These are phyloP conservation scores for Myocastor coypus DNA, from an alignment of 2,113 vertebrate genomes.

Conservation along the genomic window DNA sequence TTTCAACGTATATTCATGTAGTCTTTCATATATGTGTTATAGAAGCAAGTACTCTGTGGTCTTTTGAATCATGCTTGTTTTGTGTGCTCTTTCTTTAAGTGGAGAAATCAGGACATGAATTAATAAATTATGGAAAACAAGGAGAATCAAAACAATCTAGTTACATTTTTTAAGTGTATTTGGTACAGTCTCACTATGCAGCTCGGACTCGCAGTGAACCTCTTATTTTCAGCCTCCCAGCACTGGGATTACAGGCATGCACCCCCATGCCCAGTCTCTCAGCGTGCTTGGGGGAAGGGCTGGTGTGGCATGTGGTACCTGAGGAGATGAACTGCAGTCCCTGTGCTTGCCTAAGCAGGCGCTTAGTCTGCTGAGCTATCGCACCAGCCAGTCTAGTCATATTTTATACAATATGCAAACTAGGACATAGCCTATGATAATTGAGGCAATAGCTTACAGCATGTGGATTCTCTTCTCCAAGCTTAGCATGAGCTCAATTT, in stretches of 20 bases:
- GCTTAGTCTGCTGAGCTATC: too few species aligned
- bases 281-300: too few species aligned
- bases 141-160: not conserved
- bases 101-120: not conserved
- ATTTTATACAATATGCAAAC: not conserved
- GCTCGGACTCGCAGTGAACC: too few species aligned
- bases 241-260: too few species aligned
- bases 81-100: not conserved
- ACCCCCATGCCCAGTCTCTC: too few species aligned
- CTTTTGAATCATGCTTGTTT: slow-evolving; percentile 6
- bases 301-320: too few species aligned
- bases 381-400: not conserved
- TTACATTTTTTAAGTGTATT: not conserved
- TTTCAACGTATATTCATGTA: not conserved
- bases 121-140: not conserved
- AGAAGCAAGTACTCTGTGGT: not conserved
- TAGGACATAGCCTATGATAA: not conserved
- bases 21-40: not conserved
- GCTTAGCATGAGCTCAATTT: not conserved
- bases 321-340: too few species aligned
- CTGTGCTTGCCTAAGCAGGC: too few species aligned
- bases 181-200: too few species aligned
- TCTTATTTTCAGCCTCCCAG: too few species aligned
- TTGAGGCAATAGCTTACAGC: not conserved
- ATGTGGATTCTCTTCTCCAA: not conserved